Percentiles rank a stretch among this genome's conserved stretches.
Evolutionary conservation across 2,113 vertebrate genomes (phyloP).

Genomic region (Aix galericulata): DNA sequence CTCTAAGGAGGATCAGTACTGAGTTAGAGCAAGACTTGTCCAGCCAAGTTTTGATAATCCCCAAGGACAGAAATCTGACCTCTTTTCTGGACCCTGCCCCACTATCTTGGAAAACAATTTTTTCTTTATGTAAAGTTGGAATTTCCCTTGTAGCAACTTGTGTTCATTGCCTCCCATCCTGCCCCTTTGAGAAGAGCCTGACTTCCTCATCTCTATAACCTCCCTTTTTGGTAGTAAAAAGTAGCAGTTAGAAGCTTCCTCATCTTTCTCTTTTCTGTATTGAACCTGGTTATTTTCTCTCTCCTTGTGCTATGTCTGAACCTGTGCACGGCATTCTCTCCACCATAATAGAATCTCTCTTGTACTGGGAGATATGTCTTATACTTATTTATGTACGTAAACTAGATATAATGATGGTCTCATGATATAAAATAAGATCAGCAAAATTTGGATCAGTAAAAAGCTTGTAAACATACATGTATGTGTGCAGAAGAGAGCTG

Average conservation of each 20-base stretch:
- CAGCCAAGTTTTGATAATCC: background rate
- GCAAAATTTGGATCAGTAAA: background rate
- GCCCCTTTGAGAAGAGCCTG: background rate
- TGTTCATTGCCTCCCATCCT: background rate
- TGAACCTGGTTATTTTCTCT: background rate
- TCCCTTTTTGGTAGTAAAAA: background rate
- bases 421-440: background rate
- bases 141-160: background rate
- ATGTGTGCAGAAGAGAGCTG: background rate
- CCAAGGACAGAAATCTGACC: background rate
- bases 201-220: background rate
- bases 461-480: background rate
- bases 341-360: background rate
- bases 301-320: background rate
- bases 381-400: background rate
- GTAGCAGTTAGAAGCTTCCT: background rate
- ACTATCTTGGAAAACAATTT: background rate
- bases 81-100: background rate
- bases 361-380: background rate
- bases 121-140: background rate
- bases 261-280: background rate
- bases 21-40: background rate
- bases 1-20: background rate
- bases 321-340: background rate
- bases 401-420: background rate